Base-by-base conservation (phyloP, 2,113 vertebrate species). In the Tautogolabrus adspersus region DNA sequence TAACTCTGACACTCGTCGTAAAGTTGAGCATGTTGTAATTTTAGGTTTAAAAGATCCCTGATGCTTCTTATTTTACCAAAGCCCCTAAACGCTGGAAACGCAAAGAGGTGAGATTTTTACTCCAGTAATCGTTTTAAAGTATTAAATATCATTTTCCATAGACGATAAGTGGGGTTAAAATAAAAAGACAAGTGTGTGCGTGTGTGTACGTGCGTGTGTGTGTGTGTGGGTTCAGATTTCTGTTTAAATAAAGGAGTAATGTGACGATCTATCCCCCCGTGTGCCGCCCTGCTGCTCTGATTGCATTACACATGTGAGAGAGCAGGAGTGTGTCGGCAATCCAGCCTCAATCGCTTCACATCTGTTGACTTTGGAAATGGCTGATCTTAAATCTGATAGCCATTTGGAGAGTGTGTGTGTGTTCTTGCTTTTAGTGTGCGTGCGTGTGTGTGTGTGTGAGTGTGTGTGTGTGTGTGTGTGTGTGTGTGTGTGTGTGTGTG, bases 331-430 rank as follows among this genome's bases (percentile, higher is more conserved):
- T 87, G 81, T 81, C 83, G 82, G 86, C 87, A 83, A 86, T 90
- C 84, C 75, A 84, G 83, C 76, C 84, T 72, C 51, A 84, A 88
- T 81, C 81, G 80, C 76, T 76, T 64, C 85, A 90, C 90, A 93
- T 89, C 91, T 93, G 91, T 89, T 93, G 88, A 89, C 90, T 92
- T 90, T 92, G 81, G 83, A 92, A 92, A 88, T 84, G 85, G 82
- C 81, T 81, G 78, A 92, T 92, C 83, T 83, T 86, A 89, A 91
- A 90, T 80, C 84, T 86, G 88, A 92, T 88, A 90, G 69, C 76
- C 77, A 84, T 86, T 91, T 87, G 83, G 82, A 74, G 76, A 44
- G 34, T 68, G 62, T 77, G 64, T 77, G 64, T 70, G 37, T 56
- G 58, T 73, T 58, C 64, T 61, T 60, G 52, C 56, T 59, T 42